These are phyloP conservation scores for Amphipyra tragopoginis DNA, from an alignment of 2,888 invertebrate species.

Conservation along the genomic window DNA sequence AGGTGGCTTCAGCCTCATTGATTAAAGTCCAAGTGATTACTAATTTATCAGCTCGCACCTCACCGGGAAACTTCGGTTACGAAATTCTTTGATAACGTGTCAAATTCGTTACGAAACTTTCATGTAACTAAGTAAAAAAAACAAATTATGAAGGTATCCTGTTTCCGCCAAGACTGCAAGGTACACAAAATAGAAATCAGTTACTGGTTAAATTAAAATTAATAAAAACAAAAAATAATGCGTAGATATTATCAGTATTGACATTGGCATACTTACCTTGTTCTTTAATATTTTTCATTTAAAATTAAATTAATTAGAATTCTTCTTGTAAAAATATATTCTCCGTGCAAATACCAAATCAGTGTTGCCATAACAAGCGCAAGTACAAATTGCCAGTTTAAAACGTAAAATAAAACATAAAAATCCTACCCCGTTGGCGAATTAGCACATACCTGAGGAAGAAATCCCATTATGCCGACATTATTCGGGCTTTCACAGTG, in stretches of 20 bases:
- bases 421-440: conserved; percentile 52
- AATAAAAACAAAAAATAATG: no score
- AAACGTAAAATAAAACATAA: conserved; percentile 33
- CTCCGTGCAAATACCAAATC: no score
- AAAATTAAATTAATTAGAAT: no score
- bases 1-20: conserved; percentile 70
- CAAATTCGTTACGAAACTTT: conserved; percentile 20
- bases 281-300: no score
- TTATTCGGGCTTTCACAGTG: conserved; percentile 67
- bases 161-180: neutral
- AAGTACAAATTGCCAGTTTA: conserved; percentile 27
- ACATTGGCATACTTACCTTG: no score
- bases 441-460: conserved; percentile 72
- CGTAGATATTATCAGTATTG: no score
- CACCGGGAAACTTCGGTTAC: conserved; percentile 57
- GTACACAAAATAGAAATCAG: neutral
- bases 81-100: conserved; percentile 30
- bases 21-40: conserved; percentile 76
- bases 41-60: conserved; percentile 73
- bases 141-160: neutral
- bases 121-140: neutral
- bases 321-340: no score
- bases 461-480: conserved; percentile 75
- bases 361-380: no score
- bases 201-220: neutral